Conservation (phyloP, 1,140 invertebrate species). For the Latrodectus geometricus region DNA sequence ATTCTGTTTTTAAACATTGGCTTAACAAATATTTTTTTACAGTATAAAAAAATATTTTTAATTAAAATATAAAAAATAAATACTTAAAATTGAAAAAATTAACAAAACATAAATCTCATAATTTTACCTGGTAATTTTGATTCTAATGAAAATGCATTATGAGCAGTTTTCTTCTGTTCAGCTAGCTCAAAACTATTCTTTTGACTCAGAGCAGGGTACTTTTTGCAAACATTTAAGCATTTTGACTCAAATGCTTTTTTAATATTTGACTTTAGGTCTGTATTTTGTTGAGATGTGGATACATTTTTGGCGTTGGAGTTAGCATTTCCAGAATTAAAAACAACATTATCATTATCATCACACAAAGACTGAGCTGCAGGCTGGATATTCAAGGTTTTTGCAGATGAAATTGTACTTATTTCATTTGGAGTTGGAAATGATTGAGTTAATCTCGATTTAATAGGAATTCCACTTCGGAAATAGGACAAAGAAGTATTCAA, state of each 20-base stretch:
- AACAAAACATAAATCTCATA: no score
- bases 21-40: no score
- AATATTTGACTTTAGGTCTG: background rate
- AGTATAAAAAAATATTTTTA: no score
- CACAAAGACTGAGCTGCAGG: conserved; percentile 14
- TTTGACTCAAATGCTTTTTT: conserved; percentile 43
- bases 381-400: background rate
- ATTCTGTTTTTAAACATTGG: no score
- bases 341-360: conserved; percentile 57
- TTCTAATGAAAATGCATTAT: background rate
- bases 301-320: background rate
- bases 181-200: conserved; percentile 35
- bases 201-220: conserved; percentile 47
- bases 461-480: conserved; percentile 57
- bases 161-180: background rate
- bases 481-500: conserved; percentile 14
- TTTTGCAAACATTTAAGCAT: conserved; percentile 49
- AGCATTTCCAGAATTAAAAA: conserved; percentile 10
- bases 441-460: conserved; percentile 50
- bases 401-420: background rate
- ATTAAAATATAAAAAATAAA: no score
- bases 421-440: conserved; percentile 28
- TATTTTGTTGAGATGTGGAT: background rate
- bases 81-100: no score
- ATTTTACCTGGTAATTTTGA: conserved; percentile 16